These are phyloP conservation scores for Trichacis sp. DNA, from an alignment of 2,888 invertebrate species.

Conservation along the genomic window DNA sequence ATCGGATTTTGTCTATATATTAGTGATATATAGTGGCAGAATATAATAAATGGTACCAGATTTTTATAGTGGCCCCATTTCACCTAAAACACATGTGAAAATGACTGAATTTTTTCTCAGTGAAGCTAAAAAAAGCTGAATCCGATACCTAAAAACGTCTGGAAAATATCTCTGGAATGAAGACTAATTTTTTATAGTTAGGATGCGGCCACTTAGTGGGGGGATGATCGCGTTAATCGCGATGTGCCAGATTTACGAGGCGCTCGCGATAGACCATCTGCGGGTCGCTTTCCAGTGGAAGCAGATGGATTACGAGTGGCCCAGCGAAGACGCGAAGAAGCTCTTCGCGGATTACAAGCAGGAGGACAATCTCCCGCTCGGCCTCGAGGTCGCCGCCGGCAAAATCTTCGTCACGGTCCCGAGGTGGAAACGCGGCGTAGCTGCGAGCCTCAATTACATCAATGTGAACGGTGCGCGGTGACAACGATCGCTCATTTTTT, in stretches of 20 bases:
- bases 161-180: no score
- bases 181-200: conserved; percentile 14
- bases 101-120: no score
- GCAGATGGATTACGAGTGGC: conserved; percentile 78
- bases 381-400: conserved; percentile 78
- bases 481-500: no score
- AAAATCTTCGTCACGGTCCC: conserved; percentile 81
- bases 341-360: conserved; percentile 65
- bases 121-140: no score
- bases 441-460: conserved; percentile 81
- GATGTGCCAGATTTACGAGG: conserved; percentile 36
- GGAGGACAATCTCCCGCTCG: conserved; percentile 80
- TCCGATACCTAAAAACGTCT: no score
- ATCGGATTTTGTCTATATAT: no score
- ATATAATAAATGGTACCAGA: no score
- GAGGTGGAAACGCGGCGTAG: conserved; percentile 81
- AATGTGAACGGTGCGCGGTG: conserved; percentile 75
- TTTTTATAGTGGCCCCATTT: no score
- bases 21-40: no score
- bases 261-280: conserved; percentile 58
- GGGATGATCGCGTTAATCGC: conserved; percentile 28
- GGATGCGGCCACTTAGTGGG: conserved; percentile 35
- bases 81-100: no score
- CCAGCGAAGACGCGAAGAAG: conserved; percentile 70
- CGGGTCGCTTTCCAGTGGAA: conserved; percentile 81